Base-by-base conservation (phyloP, 2,113 vertebrate genomes). In the Carlito syrichta region DNA sequence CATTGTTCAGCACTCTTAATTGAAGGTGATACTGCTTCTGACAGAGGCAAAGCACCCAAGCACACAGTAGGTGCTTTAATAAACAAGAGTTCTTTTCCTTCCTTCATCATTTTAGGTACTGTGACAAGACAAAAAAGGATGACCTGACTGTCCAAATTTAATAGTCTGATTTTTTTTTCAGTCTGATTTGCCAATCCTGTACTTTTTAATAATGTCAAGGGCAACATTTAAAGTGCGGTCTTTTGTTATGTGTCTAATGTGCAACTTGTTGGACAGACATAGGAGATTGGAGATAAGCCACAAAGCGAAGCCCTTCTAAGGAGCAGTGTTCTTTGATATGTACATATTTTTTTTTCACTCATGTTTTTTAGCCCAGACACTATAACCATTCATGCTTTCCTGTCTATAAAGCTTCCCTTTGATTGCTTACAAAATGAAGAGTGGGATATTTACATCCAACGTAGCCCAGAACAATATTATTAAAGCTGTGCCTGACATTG, bases 381-480 rank as follows among this genome's bases (percentile, higher is more conserved):
- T 89, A 79, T 82, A 96, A 97, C 96, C 74, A 45, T 97, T 98
- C 95, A 92, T 91, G 91, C 92, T 94, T 97, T 94, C 96, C 97
- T 91, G 68, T 95, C 96, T 97, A 89, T 85, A 97, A 96, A 98
- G 95, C 93, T 93, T 93, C 96, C 84, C 91, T 98, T 98, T 94
- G 98, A 98, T 88, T 97, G 97, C 98, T 98, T 93, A 96, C 90
- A 96, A 98, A 98, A 98, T 98, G 98, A 98, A 96, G 94, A 98
- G 96, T 97, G 83, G 91, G 96, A 94, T 98, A 98, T 98, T 99
- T 98, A 98, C 97, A 98, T 98, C 98, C 97, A 96, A 84, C 89
- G 86, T 95, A 30, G 43, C 96, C 52, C 91, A 89, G 98, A 96
- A 98, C 95, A 97, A 97, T 95, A 78, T 97, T 96, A 98, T 96